Evolutionary conservation across 92 coral and sea anemone species (phyloP), one percentile per base, ranked within the genome.

Genomic region (Metridium senile): DNA sequence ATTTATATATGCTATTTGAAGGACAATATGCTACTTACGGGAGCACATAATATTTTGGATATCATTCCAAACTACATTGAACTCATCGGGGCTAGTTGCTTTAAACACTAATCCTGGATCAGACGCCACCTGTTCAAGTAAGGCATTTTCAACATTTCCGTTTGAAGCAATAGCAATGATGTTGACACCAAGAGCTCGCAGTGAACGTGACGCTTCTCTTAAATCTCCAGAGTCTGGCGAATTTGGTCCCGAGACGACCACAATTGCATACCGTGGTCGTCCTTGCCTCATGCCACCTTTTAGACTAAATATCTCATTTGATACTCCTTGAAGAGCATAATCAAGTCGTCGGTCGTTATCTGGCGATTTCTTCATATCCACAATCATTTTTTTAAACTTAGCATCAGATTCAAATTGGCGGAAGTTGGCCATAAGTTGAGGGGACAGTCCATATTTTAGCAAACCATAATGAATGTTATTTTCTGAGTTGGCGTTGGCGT

Each of bases 281-380:
- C 83, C 83, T 68, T 78, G 83, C 23, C 83, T 71, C 89, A 85
- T 85, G 21, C 83, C 72, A n/a, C 83, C 83, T 27, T 78, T 63
- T 2, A 78, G 75, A 30, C 83, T 78, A 65, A 78, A 78, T 26
- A 78, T 68, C 19, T 56, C 53, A 20, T 32, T 26, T 46, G 53
- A 67, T 2, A 78, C 32, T 8, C 75, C 75, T 25, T 47, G 72
- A 28, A 68, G 66, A 20, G 83, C 83, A 22, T n/a, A 23, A 35
- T 78, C 83, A 22, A 78, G 33, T 19, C 75, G 52, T 68, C 83
- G 70, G 35, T 78, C 83, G 20, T 49, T 32, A 33, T 78, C 83
- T 26, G 65, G 75, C 2, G 75, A 30, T 45, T 78, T 78, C 16
- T 53, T 13, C 83, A 78, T 68, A 46, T 45, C 68, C 8, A n/a